Percentiles rank a stretch among this genome's conserved stretches.
Evolutionary conservation across 2,797 vertebrate genomes (phyloP).

Genomic region (Echiichthys vipera): DNA sequence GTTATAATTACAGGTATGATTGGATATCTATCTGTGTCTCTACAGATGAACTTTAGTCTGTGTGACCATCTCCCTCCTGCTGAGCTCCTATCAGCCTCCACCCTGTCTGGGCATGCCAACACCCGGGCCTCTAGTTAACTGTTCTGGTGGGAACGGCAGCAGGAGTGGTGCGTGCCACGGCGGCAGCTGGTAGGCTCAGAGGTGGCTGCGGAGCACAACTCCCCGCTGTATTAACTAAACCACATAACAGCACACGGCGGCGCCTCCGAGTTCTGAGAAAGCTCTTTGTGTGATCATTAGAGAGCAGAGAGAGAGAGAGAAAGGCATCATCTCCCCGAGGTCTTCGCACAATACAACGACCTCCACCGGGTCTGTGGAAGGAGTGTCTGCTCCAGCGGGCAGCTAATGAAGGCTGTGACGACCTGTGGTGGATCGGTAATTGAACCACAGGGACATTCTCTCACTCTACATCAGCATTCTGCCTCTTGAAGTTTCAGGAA

Average conservation of each 20-base stretch:
- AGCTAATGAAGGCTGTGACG: constrained; percentile 79
- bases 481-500: constrained; percentile 42
- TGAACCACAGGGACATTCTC: constrained; percentile 81
- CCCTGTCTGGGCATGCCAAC: constrained; percentile 60
- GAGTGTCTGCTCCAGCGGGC: constrained; percentile 66
- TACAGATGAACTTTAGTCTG: not conserved
- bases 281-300: constrained; percentile 57
- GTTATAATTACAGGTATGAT: not conserved
- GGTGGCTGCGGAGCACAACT: constrained; percentile 23
- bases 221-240: constrained; percentile 55
- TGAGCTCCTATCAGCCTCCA: constrained; percentile 35
- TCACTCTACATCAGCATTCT: constrained; percentile 76
- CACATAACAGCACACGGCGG: constrained; percentile 71
- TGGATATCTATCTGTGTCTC: no score
- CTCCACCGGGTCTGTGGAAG: constrained; percentile 26
- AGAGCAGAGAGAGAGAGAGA: constrained; percentile 18
- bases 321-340: constrained; percentile 52
- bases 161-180: constrained; percentile 20
- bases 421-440: constrained; percentile 75
- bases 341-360: constrained; percentile 25
- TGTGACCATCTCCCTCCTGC: not conserved
- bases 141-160: constrained; percentile 35
- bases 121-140: constrained; percentile 54
- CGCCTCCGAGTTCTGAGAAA: constrained; percentile 35
- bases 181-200: constrained; percentile 26